Conservation (phyloP, 1,140 invertebrate species). For the Megathymus violae region DNA sequence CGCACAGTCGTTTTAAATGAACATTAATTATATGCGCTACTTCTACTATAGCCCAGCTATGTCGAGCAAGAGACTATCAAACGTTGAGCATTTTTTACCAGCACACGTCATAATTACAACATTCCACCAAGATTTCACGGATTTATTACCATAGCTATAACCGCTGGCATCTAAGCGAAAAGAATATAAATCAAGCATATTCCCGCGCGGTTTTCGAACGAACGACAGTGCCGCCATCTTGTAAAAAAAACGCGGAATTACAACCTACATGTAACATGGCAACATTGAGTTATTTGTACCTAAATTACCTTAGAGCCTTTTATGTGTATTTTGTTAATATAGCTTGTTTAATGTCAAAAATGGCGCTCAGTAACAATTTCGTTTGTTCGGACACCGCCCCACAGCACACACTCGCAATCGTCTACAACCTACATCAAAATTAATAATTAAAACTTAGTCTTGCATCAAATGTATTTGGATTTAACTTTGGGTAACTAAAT, state of each 20-base stretch:
- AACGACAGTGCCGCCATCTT: conserved; percentile 45
- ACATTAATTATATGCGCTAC: not conserved
- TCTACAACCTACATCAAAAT: conserved; percentile 61
- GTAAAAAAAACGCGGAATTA: conserved; percentile 24
- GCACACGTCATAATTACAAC: conserved; percentile 53
- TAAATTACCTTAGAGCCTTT: conserved; percentile 23
- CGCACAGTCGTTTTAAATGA: not conserved
- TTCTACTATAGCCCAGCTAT: conserved; percentile 29
- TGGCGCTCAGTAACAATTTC: conserved; percentile 31
- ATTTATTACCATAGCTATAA: conserved; percentile 58
- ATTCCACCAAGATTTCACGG: conserved; percentile 62
- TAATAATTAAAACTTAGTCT: conserved; percentile 57
- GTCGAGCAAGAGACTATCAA: conserved; percentile 54
- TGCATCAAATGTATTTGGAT: conserved; percentile 67
- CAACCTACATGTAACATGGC: conserved; percentile 28
- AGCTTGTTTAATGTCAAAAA: conserved; percentile 14
- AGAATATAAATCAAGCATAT: conserved; percentile 64
- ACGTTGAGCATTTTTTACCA: conserved; percentile 71
- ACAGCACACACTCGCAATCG: conserved; percentile 45
- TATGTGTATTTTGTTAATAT: conserved; percentile 16
- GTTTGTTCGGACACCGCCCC: conserved; percentile 50
- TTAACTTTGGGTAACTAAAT: conserved; percentile 71
- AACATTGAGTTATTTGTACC: conserved; percentile 22
- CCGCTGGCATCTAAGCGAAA: conserved; percentile 70
- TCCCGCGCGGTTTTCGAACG: conserved; percentile 53